These are phyloP conservation scores for Acanthurus leucopareius DNA, from an alignment of 2,797 vertebrate species.

Conservation along the genomic window DNA sequence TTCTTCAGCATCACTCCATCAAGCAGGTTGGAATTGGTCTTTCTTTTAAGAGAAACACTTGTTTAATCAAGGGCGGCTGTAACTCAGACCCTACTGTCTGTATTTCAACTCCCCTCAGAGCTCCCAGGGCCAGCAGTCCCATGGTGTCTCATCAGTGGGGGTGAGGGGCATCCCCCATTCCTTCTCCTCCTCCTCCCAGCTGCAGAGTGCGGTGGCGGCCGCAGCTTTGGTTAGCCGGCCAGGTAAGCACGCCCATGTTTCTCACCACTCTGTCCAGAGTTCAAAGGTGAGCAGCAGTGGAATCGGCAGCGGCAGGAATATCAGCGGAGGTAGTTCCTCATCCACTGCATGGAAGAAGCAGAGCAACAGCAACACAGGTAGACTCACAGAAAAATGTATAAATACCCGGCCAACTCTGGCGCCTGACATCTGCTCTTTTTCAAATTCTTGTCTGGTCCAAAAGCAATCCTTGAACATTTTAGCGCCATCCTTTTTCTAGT, in stretches of 20 bases:
- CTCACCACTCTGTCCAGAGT: constrained; percentile 84
- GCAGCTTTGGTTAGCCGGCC: constrained; percentile 91
- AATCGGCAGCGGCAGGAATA: constrained; percentile 77
- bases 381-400: constrained; percentile 64
- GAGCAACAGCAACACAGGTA: constrained; percentile 90
- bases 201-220: constrained; percentile 91
- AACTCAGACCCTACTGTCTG: neutral
- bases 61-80: neutral
- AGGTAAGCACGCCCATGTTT: constrained; percentile 89
- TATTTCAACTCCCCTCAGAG: constrained; percentile 74
- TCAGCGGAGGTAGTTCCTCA: constrained; percentile 86
- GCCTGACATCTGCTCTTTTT: constrained; percentile 75
- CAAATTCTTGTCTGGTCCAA: constrained; percentile 80
- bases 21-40: constrained; percentile 87
- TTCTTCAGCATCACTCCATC: constrained; percentile 89
- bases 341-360: constrained; percentile 94
- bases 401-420: constrained; percentile 66
- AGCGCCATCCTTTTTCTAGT: neutral
- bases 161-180: constrained; percentile 91
- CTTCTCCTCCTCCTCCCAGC: constrained; percentile 94
- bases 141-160: constrained; percentile 85
- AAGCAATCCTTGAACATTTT: constrained; percentile 69
- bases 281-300: constrained; percentile 89
- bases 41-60: neutral
- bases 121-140: constrained; percentile 90